Conservation (phyloP, 1,140 invertebrate genomes). For the silkworm (Bombyx mori) region ASM3026992v2 NC_085129.1:4248001-4248500, state of each 20-base stretch:
- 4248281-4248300: conserved; percentile 30
- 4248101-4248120: no score
- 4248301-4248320: conserved; percentile 63
- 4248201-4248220: conserved; percentile 20
- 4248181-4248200: not conserved
- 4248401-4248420: conserved; percentile 49
- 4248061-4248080: no score
- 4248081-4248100: no score
- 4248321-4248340: conserved; percentile 38
- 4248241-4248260: conserved; percentile 7
- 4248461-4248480: no score
- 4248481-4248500: no score
- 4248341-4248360: conserved; percentile 35
- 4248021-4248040: no score
- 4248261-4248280: conserved; percentile 14
- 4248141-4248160: no score
- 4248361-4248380: conserved; percentile 54
- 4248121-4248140: no score
- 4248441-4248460: not conserved
- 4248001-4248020: no score
- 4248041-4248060: no score
- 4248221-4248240: conserved; percentile 26
- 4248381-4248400: conserved; percentile 52
- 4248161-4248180: no score
- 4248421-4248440: conserved; percentile 12